Base-by-base conservation (phyloP, 2,888 invertebrate genomes). In the Melolontha melolontha region DNA sequence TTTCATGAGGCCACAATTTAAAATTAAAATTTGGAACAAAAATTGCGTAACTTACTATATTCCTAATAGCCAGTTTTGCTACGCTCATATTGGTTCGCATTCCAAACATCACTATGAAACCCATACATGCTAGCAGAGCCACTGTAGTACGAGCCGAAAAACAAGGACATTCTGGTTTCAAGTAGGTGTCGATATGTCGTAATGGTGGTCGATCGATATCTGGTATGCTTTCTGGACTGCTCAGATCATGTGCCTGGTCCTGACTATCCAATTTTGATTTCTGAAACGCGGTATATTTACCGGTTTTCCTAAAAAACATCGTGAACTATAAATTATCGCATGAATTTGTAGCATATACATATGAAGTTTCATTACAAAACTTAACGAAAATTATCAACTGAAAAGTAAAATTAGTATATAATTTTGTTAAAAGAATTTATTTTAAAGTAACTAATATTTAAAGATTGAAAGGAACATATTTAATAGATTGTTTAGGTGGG, bases 11-110 rank as follows among this genome's bases (percentile, higher is more conserved):
- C 22, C 22, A 22, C 1, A 22, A 22, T 4, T 22, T 22, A 1
- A 22, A 22, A 22, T 22, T 22, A 34, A 34, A 1, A 34, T 5
- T 34, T 34, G 10, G 1, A 34, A 34, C 10, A 34, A 2, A 51
- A 40, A 29, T 42, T 22, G n/a, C 11, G n/a, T n/a, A 22, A 54
- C 64, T 65, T 54, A 65, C 64, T 44, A 54, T n/a, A 29, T 87
- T 87, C 73, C 90, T 90, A 82, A 92, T 87, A 81, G 93, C 91
- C 67, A 96, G 89, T 83, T 97, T 96, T 52, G 98, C 98, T 84
- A 98, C 96, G 64, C 98, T 96, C 94, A 99, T 95, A 85, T 98
- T 99, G 84, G 97, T 98, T 67, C 99, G 90, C 91, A 99, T 99
- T 14, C 99, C 99, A 80, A 97, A 96, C 84, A 95, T 95, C 80